These are phyloP conservation scores for Barnardius zonarius DNA, from an alignment of 2,113 vertebrate species.

Conservation along the genomic window DNA sequence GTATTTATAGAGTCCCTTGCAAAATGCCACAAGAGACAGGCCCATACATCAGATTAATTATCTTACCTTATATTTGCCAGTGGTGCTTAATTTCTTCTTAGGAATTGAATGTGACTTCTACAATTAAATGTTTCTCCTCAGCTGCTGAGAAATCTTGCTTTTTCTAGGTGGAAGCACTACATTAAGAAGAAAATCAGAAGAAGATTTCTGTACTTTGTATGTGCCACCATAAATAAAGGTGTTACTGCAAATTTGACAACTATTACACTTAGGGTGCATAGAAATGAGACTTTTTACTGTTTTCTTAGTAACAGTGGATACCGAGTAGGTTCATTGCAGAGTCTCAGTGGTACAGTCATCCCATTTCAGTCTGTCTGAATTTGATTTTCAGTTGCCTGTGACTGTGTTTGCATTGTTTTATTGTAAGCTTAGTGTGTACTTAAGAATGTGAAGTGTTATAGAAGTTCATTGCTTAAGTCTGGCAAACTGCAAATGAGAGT, in stretches of 20 bases:
- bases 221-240: not conserved
- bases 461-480: not conserved
- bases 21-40: constrained; percentile 20
- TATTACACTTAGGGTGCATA: not conserved
- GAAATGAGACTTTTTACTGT: not conserved
- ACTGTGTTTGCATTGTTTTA: not conserved
- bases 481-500: not conserved
- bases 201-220: not conserved
- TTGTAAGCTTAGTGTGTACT: not conserved
- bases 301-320: not conserved
- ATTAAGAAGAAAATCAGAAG: not conserved
- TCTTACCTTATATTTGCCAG: not conserved
- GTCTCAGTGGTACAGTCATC: not conserved
- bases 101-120: not conserved
- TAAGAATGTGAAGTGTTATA: not conserved
- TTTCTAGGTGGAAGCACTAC: not conserved
- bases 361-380: not conserved
- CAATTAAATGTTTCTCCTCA: not conserved
- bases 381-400: not conserved
- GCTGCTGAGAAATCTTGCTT: not conserved
- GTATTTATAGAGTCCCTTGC: not conserved
- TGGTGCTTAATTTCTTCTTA: not conserved
- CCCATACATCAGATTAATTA: not conserved
- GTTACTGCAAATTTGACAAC: not conserved
- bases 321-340: not conserved